Evolutionary conservation across 1,140 invertebrate species (phyloP), one percentile per base, ranked within the genome.

Genomic region (Drosophila ficusphila): DNA sequence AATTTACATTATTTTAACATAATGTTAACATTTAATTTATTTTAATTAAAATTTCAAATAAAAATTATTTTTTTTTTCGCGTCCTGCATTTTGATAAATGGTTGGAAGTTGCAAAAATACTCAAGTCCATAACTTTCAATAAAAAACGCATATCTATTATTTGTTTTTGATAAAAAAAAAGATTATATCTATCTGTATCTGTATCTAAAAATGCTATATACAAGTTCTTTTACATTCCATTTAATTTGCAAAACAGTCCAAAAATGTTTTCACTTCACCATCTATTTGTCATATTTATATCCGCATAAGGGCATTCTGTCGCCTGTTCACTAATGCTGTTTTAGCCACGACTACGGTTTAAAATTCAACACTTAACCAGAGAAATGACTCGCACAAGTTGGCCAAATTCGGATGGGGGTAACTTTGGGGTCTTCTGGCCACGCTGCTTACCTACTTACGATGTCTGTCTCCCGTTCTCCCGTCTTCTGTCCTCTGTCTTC

Each of bases 361-460:
- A 64, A 64, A 41, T 65, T 39, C 4, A 49, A 62, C 31, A 31
- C 19, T 38, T 48, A 65, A 38, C 33, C 39, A 23, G 39, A 12
- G 29, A 34, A 49, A 33, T 29, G 16, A 48, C 16, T 31, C 16
- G 27, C 27, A 29, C 27, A 29, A 29, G 7, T 29, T 29, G 27
- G 27, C 41, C 3, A 1, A 5, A 3, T 5, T 31, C 8, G 7
- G 5, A 5, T 21, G 41, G 23, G 2, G 29, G 25, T 8, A 19
- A 11, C 7, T 34, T 12, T 14, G 39, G 23, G 11, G 11, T 4
- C 33, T n/a, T 42, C 34, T 23, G 14, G 12, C 19, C 19, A 11
- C 12, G 38, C 54, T 38, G 33, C 62, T 67, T 21, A 67, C 62
- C 62, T 67, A 67, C 62, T 67, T 67, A 67, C 19, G 44, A 67